These are phyloP conservation scores for Zaprionus inermis DNA, from an alignment of 1,140 invertebrate species.

Conservation along the genomic window DNA sequence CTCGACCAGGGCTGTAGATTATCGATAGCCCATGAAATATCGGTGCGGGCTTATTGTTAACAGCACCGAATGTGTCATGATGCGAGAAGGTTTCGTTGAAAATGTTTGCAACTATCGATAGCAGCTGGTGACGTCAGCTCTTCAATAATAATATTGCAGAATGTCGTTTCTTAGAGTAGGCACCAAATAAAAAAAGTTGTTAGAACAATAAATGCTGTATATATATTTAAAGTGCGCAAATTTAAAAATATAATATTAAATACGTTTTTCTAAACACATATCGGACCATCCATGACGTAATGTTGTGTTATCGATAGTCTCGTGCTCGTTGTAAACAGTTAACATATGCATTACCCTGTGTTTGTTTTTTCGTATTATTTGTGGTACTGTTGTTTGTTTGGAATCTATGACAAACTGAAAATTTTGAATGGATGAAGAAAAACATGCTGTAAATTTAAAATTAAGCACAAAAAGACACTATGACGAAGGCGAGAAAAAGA, in stretches of 20 bases:
- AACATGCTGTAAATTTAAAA: background rate
- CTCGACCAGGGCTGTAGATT: constrained; percentile 9
- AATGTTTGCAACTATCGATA: background rate
- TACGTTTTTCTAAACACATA: background rate
- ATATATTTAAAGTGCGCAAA: background rate
- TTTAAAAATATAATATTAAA: background rate
- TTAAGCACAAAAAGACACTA: background rate
- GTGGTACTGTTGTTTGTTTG: constrained; percentile 14
- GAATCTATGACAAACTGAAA: constrained; percentile 1
- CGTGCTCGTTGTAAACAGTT: constrained; percentile 3
- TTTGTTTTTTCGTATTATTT: background rate
- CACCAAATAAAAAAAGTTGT: background rate
- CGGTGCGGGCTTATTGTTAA: background rate
- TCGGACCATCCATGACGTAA: background rate
- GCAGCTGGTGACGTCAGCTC: background rate
- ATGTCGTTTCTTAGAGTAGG: background rate
- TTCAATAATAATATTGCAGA: background rate
- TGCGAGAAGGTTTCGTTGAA: background rate
- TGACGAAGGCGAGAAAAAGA: background rate
- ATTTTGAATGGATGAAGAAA: constrained; percentile 17
- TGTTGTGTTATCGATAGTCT: background rate
- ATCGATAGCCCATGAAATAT: background rate
- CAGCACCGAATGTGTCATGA: background rate
- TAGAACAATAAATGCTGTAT: background rate
- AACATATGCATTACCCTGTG: constrained; percentile 5